phyloP scores from a whole-genome alignment of 2,113 vertebrate genomes.

The Vidua chalybeata region DNA sequence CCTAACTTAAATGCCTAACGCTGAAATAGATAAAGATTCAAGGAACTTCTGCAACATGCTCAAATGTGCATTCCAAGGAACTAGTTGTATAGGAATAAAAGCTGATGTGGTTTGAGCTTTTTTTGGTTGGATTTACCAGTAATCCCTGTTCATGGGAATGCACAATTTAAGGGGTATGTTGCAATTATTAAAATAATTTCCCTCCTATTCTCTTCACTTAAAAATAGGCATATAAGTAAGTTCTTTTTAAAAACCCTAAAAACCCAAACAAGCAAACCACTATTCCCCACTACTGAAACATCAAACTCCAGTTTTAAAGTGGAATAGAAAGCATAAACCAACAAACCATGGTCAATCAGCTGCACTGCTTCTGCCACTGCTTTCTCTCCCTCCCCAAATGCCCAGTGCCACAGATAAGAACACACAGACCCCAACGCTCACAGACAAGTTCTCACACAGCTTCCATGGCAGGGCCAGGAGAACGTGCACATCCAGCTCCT shows the following conservation, averaged over 20 bases:
- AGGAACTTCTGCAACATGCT: background rate
- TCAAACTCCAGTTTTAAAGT: background rate
- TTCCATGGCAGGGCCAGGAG: background rate
- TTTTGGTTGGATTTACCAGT: background rate
- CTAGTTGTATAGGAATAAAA: background rate
- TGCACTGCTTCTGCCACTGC: background rate
- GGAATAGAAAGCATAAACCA: background rate
- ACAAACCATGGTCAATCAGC: background rate
- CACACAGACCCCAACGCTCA: accelerated
- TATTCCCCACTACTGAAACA: background rate
- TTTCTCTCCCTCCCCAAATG: accelerated
- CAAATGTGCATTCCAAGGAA: background rate
- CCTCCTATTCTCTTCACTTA: background rate
- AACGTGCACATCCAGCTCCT: accelerated
- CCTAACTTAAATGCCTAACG: background rate
- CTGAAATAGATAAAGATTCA: background rate
- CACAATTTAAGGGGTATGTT: background rate
- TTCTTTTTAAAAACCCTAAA: background rate
- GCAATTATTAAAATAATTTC: background rate
- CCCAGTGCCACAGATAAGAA: background rate
- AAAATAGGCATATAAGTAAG: background rate
- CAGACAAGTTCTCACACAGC: accelerated
- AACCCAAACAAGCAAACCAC: background rate
- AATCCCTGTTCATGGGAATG: background rate
- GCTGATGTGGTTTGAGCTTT: accelerated